Percentiles rank a stretch among this genome's conserved stretches.
These are phyloP conservation scores for Verasper variegatus DNA, from an alignment of 2,113 vertebrate genomes.

Conservation along the genomic window DNA sequence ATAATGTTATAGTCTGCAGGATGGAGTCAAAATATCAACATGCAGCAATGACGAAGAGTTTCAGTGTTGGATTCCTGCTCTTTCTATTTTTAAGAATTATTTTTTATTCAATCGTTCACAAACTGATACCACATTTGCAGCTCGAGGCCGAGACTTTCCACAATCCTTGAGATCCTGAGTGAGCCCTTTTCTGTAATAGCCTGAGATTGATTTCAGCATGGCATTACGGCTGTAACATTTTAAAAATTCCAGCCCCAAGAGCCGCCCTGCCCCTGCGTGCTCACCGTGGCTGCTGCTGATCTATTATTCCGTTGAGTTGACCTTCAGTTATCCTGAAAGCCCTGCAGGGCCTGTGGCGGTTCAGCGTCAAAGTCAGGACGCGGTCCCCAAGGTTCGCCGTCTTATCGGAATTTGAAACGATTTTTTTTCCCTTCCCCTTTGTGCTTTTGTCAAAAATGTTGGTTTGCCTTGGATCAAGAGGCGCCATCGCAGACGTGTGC, in stretches of 20 bases:
- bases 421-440: not conserved
- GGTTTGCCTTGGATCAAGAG: constrained; percentile 5
- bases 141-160: constrained; percentile 50
- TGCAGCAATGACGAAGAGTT: too few species aligned
- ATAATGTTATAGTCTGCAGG: not conserved
- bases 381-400: constrained; percentile 23
- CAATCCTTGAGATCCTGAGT: constrained; percentile 57
- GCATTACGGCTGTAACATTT: constrained; percentile 54
- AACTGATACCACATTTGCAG: constrained; percentile 24
- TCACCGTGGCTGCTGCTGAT: constrained; percentile 46
- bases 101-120: constrained; percentile 18
- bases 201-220: constrained; percentile 55
- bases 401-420: constrained; percentile 43
- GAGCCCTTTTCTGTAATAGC: constrained; percentile 38
- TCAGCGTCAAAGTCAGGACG: constrained; percentile 49
- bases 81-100: constrained; percentile 4
- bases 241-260: constrained; percentile 39
- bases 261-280: not conserved
- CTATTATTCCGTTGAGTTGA: constrained; percentile 69
- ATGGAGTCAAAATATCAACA: not conserved
- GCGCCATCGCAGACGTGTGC: not conserved
- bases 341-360: constrained; percentile 25
- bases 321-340: constrained; percentile 66
- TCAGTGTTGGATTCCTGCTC: not conserved
- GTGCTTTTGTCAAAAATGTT: constrained; percentile 11